Percentiles rank a stretch among this genome's conserved stretches.
Evolutionary conservation across 2,797 vertebrate genomes (phyloP).

Genomic region (Coccyzus lansbergi): DNA sequence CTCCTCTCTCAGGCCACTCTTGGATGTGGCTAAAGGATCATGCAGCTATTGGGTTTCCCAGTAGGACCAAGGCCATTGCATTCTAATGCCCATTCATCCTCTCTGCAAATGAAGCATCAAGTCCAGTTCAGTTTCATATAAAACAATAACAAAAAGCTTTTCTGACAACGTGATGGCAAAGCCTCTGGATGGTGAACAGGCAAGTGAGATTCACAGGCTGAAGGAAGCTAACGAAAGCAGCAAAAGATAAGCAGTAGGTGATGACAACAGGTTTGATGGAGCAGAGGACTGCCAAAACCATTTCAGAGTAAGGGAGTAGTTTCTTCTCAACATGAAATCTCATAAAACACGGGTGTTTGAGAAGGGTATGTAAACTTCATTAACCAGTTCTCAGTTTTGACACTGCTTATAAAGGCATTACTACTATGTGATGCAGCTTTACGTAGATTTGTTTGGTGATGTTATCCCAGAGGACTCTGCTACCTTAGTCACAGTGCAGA

Average conservation of each 20-base stretch:
- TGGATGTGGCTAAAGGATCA: not conserved
- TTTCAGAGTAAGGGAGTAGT: not conserved
- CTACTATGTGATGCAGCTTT: not conserved
- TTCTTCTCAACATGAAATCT: not conserved
- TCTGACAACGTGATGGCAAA: not conserved
- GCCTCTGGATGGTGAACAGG: not conserved
- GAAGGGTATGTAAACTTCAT: not conserved
- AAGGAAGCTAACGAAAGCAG: not conserved
- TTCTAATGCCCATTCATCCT: not conserved
- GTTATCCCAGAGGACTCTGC: not conserved
- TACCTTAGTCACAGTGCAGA: not conserved
- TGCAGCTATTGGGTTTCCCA: not conserved
- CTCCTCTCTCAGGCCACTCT: not conserved
- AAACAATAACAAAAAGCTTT: not conserved
- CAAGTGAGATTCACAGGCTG: not conserved
- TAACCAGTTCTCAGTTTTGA: not conserved
- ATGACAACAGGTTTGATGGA: not conserved
- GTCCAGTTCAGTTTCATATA: not conserved
- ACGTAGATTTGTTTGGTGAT: not conserved
- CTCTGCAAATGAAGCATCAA: not conserved
- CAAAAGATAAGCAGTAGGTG: not conserved
- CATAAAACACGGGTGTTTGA: not conserved
- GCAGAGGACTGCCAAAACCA: not conserved
- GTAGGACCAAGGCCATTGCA: not conserved
- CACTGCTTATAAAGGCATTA: not conserved